These are phyloP conservation scores for Physella acuta DNA, from an alignment of 1,140 invertebrate species.

Conservation along the genomic window DNA sequence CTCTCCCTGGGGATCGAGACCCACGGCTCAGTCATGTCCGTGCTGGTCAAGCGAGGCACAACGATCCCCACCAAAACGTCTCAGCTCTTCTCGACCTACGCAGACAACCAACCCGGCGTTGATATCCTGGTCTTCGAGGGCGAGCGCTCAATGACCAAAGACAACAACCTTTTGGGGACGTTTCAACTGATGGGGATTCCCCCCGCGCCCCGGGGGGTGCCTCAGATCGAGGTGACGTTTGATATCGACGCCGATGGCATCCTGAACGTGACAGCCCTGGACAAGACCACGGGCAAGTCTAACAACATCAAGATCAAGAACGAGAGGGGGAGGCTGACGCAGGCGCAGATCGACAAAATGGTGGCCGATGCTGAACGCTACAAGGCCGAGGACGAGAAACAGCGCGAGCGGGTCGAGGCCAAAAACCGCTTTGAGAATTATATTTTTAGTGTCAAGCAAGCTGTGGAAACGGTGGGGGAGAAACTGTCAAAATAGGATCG, in stretches of 20 bases:
- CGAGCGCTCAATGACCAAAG: constrained; percentile 69
- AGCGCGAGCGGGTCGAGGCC: constrained; percentile 79
- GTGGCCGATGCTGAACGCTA: constrained; percentile 94
- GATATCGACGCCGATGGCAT: constrained; percentile 32
- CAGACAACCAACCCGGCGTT: constrained; percentile 74
- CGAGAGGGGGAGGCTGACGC: constrained; percentile 83
- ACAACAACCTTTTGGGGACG: constrained; percentile 60
- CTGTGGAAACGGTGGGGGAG: constrained; percentile 69
- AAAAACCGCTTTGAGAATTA: constrained; percentile 67
- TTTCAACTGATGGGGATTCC: constrained; percentile 64
- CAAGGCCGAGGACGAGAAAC: constrained; percentile 80
- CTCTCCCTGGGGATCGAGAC: constrained; percentile 63
- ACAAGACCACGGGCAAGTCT: constrained; percentile 71
- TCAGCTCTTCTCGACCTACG: constrained; percentile 56
- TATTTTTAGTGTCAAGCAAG: constrained; percentile 86
- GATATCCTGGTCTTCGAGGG: constrained; percentile 72
- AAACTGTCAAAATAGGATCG: constrained; percentile 70
- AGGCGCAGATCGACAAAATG: constrained; percentile 96
- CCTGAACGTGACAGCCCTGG: constrained; percentile 63
- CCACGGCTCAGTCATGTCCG: constrained; percentile 68
- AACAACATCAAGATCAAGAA: constrained; percentile 91
- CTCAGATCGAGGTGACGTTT: constrained; percentile 4
- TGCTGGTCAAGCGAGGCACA: constrained; percentile 63
- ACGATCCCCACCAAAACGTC: constrained; percentile 55
- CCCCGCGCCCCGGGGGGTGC: not conserved